Conservation (phyloP, 2,888 invertebrate genomes). For the Oscheius onirici region DNA sequence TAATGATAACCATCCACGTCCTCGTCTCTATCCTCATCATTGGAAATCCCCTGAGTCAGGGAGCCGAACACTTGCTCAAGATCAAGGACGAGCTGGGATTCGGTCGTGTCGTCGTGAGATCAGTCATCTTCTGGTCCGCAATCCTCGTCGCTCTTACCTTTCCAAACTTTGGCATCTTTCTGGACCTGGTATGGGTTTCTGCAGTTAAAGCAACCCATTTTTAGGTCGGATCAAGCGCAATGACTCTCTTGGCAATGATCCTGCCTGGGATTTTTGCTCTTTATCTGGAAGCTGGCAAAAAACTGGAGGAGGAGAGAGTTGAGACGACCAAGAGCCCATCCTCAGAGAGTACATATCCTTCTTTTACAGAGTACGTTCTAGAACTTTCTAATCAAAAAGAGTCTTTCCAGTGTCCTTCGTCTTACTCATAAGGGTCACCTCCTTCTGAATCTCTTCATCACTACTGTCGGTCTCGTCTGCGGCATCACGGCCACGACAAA, state of each 20-base stretch:
- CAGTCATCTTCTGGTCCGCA: constrained; percentile 40
- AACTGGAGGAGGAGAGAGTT: constrained; percentile 32
- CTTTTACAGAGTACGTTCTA: no score
- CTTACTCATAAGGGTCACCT: constrained; percentile 9
- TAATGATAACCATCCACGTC: constrained; percentile 46
- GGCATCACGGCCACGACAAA: constrained; percentile 29
- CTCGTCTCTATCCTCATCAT: constrained; percentile 50
- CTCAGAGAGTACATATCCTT: no score
- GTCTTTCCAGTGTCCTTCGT: constrained; percentile 6
- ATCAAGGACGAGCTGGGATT: constrained; percentile 48
- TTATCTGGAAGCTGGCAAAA: constrained; percentile 42
- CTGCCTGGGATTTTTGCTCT: constrained; percentile 43
- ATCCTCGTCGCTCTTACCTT: constrained; percentile 41
- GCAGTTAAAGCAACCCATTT: neutral
- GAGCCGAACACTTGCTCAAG: constrained; percentile 39
- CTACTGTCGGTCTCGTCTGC: constrained; percentile 18
- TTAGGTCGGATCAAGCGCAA: constrained; percentile 37
- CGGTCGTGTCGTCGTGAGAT: constrained; percentile 40
- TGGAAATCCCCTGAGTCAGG: constrained; percentile 45
- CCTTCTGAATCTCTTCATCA: constrained; percentile 6
- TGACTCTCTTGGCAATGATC: constrained; percentile 43
- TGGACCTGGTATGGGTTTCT: constrained; percentile 36
- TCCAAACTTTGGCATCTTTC: constrained; percentile 49
- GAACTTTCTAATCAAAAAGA: neutral
- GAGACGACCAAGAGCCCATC: neutral